Evolutionary conservation across 2,888 invertebrate species (phyloP).

Genomic region (Apantesis nais): DNA sequence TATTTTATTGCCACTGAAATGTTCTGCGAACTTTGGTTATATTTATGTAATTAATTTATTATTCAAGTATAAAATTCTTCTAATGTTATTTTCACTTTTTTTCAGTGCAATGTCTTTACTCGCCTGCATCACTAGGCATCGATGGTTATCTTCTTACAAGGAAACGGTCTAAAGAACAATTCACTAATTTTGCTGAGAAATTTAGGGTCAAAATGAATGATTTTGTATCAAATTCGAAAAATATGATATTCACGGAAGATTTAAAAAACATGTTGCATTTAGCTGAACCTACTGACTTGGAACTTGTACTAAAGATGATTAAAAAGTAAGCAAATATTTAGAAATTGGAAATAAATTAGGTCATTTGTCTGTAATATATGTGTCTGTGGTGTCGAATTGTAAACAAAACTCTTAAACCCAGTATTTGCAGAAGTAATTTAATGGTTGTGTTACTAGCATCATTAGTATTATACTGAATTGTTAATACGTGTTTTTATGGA

Average conservation of each 20-base stretch:
- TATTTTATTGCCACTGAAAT: neutral
- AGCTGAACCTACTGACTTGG: constrained; percentile 87
- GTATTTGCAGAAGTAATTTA: neutral
- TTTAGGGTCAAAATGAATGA: constrained; percentile 90
- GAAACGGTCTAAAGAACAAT: constrained; percentile 85
- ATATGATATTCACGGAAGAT: constrained; percentile 94
- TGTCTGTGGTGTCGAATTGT: too few species aligned
- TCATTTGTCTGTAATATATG: too few species aligned
- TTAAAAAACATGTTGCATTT: constrained; percentile 92
- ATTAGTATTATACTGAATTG: too few species aligned
- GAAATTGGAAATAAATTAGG: neutral
- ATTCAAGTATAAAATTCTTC: neutral
- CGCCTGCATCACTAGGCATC: constrained; percentile 86
- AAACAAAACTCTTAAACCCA: too few species aligned
- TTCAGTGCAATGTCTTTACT: constrained; percentile 80
- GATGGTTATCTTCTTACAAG: constrained; percentile 85
- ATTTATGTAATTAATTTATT: constrained; percentile 11
- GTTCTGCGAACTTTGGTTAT: neutral
- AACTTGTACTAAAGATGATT: constrained; percentile 88
- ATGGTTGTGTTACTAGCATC: neutral
- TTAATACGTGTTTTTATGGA: too few species aligned
- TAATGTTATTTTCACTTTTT: neutral
- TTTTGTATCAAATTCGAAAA: constrained; percentile 83
- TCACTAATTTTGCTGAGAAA: constrained; percentile 86
- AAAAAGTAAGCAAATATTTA: constrained; percentile 82